phyloP scores from a whole-genome alignment of 2,888 invertebrate species.

The Pyrochroa serraticornis region DNA sequence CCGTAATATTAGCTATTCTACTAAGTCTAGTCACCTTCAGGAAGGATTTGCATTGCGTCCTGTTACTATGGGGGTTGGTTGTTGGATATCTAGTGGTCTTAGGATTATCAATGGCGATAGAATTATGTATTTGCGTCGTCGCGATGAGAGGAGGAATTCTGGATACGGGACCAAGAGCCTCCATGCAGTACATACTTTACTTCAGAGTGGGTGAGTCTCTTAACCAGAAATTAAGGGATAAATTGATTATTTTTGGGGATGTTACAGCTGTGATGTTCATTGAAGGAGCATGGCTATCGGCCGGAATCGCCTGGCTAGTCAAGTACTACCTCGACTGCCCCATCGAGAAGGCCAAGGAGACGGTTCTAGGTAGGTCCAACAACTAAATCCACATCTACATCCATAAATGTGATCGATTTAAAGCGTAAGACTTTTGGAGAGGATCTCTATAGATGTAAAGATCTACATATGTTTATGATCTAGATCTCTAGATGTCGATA shows the following conservation, averaged over 20 bases:
- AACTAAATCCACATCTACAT: no score
- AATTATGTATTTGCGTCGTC: slow-evolving; percentile 73
- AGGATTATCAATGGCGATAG: slow-evolving; percentile 66
- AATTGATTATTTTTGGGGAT: slow-evolving; percentile 1
- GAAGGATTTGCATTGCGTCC: slow-evolving; percentile 58
- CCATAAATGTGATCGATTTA: no score
- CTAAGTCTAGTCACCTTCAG: slow-evolving; percentile 66
- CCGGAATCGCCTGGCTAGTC: slow-evolving; percentile 75
- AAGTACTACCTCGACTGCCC: slow-evolving; percentile 72
- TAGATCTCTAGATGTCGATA: no score
- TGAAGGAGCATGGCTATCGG: slow-evolving; percentile 76
- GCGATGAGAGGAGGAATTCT: slow-evolving; percentile 82
- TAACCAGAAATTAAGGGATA: neutral
- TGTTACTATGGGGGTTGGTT: slow-evolving; percentile 64
- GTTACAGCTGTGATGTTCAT: slow-evolving; percentile 72
- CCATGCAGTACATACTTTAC: slow-evolving; percentile 82
- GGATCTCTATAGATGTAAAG: no score
- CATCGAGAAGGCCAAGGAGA: slow-evolving; percentile 72
- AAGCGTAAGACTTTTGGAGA: no score
- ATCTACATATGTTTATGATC: no score
- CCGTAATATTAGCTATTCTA: slow-evolving; percentile 64
- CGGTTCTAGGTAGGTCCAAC: slow-evolving; percentile 71
- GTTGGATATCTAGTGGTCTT: slow-evolving; percentile 68
- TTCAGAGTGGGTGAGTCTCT: slow-evolving; percentile 70
- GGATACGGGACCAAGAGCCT: slow-evolving; percentile 72